Evolutionary conservation across 2,113 vertebrate species (phyloP).

Genomic region (Paralichthys olivaceus): DNA sequence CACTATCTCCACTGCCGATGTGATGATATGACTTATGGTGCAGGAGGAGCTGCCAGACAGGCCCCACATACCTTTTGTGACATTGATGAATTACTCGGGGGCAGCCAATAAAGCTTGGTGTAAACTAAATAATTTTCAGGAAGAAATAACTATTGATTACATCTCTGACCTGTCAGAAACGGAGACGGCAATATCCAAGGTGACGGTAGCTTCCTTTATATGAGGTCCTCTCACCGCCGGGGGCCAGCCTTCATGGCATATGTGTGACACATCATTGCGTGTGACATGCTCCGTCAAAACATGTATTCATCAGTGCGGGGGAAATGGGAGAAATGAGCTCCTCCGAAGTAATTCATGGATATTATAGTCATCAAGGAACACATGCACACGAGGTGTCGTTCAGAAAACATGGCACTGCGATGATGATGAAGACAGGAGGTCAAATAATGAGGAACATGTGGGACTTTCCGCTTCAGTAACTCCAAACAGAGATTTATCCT

Average conservation of each 20-base stretch:
- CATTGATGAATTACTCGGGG: slow-evolving; percentile 69
- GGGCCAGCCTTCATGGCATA: slow-evolving; percentile 16
- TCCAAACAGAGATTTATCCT: slow-evolving; percentile 43
- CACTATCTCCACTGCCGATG: slow-evolving; percentile 28
- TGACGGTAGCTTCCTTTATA: slow-evolving; percentile 51
- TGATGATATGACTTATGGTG: slow-evolving; percentile 52
- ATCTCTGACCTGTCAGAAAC: slow-evolving; percentile 66
- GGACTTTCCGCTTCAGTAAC: slow-evolving; percentile 58
- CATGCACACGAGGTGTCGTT: background rate
- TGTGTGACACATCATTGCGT: slow-evolving; percentile 63
- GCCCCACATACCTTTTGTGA: slow-evolving; percentile 48
- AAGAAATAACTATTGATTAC: slow-evolving; percentile 77
- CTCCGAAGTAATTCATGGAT: slow-evolving; percentile 32
- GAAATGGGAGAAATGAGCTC: slow-evolving; percentile 36
- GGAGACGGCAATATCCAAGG: slow-evolving; percentile 65
- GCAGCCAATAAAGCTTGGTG: slow-evolving; percentile 58
- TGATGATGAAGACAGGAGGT: slow-evolving; percentile 58
- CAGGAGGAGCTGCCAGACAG: slow-evolving; percentile 26
- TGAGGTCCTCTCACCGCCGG: slow-evolving; percentile 41
- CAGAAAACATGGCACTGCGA: slow-evolving; percentile 27
- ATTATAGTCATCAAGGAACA: slow-evolving; percentile 8
- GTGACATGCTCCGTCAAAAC: slow-evolving; percentile 60
- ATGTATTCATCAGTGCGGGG: slow-evolving; percentile 48
- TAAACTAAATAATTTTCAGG: slow-evolving; percentile 63
- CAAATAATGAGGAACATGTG: slow-evolving; percentile 66